Base-by-base conservation (phyloP, 2,888 invertebrate genomes). In the Heteromurus nitidus region DNA sequence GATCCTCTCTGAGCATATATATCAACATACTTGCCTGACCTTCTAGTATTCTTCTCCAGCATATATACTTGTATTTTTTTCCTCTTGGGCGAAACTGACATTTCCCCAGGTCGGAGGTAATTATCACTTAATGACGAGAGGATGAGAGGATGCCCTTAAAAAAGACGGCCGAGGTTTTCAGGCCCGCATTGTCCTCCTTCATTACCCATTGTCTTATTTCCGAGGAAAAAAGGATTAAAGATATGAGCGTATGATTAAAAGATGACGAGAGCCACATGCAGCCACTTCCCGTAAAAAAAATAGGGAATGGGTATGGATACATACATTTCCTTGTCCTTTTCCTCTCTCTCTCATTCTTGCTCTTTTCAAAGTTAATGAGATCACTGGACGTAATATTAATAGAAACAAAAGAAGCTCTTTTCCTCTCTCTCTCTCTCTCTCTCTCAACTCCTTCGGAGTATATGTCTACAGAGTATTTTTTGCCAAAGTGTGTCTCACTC, bases 21-120 rank as follows among this genome's bases (percentile, higher is more conserved):
- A n/a, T n/a, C n/a, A n/a, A n/a, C n/a, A n/a, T n/a, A n/a, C n/a
- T n/a, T n/a, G n/a, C 44, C n/a, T n/a, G n/a, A n/a, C n/a, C 30
- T 28, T 24, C 30, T 62, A 62, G 22, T 64, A 64, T 64, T 64
- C 64, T 64, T 36, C 42, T 28, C n/a, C 22, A 11, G 50, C 50
- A 13, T 36, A 7, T n/a, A n/a, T n/a, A n/a, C n/a, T n/a, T n/a
- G n/a, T 36, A 36, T 13, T 36, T 68, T n/a, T 30, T 24, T 68
- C 22, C 24, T 70, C 13, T 30, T 62, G 58, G 31, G 53, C 67
- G 55, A n/a, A 65, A 55, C 24, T 75, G 75, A 75, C 75, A 75
- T 74, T 73, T 73, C 47, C 18, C 9, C 24, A 67, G 67, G 65
- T 75, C 36, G 24, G 36, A 36, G 42, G 30, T 75, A 65, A 75